These are phyloP conservation scores for Zaprionus ghesquierei DNA, from an alignment of 1,140 invertebrate species.

Conservation along the genomic window DNA sequence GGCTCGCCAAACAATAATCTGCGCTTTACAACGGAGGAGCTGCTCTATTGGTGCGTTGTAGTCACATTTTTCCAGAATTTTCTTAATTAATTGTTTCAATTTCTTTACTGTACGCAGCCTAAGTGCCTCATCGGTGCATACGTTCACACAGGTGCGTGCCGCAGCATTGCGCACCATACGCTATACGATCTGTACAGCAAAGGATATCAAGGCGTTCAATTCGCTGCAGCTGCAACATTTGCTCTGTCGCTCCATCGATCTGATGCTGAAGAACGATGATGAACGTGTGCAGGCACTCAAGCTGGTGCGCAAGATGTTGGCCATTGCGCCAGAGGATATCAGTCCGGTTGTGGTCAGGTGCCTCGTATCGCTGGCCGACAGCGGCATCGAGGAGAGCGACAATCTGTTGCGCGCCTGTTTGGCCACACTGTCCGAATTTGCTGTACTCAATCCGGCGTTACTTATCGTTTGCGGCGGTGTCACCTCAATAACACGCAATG, in stretches of 20 bases:
- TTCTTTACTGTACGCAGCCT: conserved; percentile 90
- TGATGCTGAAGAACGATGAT: conserved; percentile 92
- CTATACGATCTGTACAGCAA: conserved; percentile 90
- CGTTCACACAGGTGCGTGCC: conserved; percentile 93
- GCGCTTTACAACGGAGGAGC: conserved; percentile 89
- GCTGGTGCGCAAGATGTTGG: conserved; percentile 84
- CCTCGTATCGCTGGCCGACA: conserved; percentile 91
- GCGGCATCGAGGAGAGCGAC: conserved; percentile 90
- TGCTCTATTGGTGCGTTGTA: conserved; percentile 89
- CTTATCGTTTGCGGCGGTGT: conserved; percentile 93
- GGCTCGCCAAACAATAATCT: conserved; percentile 83
- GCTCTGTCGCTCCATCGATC: conserved; percentile 90
- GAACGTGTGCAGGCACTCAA: conserved; percentile 95
- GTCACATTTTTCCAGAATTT: not conserved
- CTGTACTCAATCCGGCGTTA: conserved; percentile 91
- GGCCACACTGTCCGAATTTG: conserved; percentile 93
- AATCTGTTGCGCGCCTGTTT: conserved; percentile 90
- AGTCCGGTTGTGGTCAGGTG: conserved; percentile 86
- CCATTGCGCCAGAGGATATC: conserved; percentile 75
- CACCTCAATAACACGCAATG: conserved; percentile 90
- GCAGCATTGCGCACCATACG: conserved; percentile 92
- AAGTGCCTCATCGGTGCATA: conserved; percentile 91
- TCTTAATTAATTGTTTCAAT: not conserved
- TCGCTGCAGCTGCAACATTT: conserved; percentile 91
- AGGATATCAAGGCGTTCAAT: conserved; percentile 90